Conservation (phyloP, 37 sponge, comb jelly and placozoan genomes). For the Mnemiopsis leidyi region DNA sequence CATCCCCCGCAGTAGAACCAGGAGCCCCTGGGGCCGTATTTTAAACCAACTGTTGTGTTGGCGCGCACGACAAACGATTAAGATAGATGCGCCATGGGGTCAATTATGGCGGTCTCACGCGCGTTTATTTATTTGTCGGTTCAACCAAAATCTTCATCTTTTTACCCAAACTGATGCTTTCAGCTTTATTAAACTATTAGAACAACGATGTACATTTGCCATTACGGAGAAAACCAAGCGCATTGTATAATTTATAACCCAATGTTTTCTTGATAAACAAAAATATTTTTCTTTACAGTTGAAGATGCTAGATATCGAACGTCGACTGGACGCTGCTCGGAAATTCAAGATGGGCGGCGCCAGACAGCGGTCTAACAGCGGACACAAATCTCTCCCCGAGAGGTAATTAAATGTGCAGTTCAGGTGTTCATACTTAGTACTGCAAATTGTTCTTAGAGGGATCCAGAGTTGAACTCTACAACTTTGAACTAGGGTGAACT, state of each 20-base stretch:
- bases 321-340: conserved; percentile 34
- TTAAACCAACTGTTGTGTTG: neutral
- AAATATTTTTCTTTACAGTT: conserved; percentile 9
- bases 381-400: conserved; percentile 52
- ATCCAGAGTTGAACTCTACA: too few relatives aligned
- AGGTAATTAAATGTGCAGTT: neutral
- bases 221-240: too few relatives aligned
- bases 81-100: neutral
- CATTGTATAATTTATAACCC: too few relatives aligned
- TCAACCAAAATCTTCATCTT: too few relatives aligned
- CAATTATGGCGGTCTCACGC: neutral
- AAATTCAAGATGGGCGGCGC: conserved; percentile 47
- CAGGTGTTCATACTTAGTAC: neutral
- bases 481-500: too few relatives aligned
- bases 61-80: neutral
- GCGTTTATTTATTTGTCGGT: too few relatives aligned
- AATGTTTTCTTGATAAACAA: too few relatives aligned
- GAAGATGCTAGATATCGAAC: conserved; percentile 35
- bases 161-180: too few relatives aligned
- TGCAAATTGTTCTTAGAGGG: too few relatives aligned
- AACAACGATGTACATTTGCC: too few relatives aligned
- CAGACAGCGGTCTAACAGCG: conserved; percentile 18
- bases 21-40: neutral
- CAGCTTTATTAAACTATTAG: too few relatives aligned
- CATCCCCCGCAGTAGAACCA: too few relatives aligned